Percentiles rank a stretch among this genome's conserved stretches.
phyloP scores from a whole-genome alignment of 2,888 invertebrate species.

The Noctua janthe region DNA sequence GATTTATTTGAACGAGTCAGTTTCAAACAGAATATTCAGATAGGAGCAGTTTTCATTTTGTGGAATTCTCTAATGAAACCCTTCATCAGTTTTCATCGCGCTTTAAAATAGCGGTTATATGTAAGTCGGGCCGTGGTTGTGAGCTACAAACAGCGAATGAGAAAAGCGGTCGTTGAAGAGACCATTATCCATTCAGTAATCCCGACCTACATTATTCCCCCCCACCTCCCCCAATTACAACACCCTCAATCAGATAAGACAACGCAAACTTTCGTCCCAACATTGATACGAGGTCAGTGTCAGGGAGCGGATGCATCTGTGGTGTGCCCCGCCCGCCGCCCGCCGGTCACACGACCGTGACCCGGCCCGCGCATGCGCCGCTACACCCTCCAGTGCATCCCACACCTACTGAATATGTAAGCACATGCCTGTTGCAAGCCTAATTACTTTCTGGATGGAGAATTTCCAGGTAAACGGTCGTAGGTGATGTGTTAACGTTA shows the following conservation, averaged over 20 bases:
- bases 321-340: constrained; percentile 34
- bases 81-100: not conserved
- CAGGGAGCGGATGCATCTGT: constrained; percentile 57
- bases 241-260: constrained; percentile 11
- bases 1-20: not conserved
- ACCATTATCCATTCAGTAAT: constrained; percentile 6
- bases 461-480: constrained; percentile 24
- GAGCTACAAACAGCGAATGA: not conserved
- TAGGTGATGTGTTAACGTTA: not conserved
- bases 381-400: constrained; percentile 45
- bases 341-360: constrained; percentile 48
- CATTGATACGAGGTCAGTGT: constrained; percentile 64
- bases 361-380: constrained; percentile 52
- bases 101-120: not conserved
- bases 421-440: constrained; percentile 45
- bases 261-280: constrained; percentile 24
- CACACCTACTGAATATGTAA: constrained; percentile 33
- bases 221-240: not conserved
- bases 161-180: not conserved
- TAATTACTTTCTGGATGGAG: constrained; percentile 23
- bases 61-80: not conserved
- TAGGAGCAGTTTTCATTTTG: not conserved
- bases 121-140: not conserved
- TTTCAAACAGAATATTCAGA: not conserved
- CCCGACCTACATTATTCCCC: not conserved